A percentile compares a stretch with the other conserved stretches of the same genome.
Evolutionary conservation across 2,888 invertebrate species (phyloP).

Genomic region (Phaonia tiefii): DNA sequence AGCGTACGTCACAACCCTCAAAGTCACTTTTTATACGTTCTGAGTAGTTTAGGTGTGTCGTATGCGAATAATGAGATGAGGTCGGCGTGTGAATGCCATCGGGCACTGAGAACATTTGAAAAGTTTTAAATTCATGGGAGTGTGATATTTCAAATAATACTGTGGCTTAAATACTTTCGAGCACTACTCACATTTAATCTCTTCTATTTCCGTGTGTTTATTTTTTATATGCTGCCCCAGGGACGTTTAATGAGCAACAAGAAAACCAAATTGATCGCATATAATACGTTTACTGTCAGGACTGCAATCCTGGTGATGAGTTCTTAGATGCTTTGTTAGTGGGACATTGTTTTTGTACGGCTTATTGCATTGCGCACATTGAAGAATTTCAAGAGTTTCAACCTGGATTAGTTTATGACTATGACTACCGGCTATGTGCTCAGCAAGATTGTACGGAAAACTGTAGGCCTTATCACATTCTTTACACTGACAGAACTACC

Average conservation of each 20-base stretch:
- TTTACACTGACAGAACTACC: conserved; percentile 53
- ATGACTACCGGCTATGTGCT: conserved; percentile 57
- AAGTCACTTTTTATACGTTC: conserved; percentile 65
- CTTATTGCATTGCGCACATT: conserved; percentile 57
- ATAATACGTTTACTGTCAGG: conserved; percentile 36
- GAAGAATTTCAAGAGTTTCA: conserved; percentile 33
- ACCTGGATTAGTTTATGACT: no score
- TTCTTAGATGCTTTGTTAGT: conserved; percentile 54
- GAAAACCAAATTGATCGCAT: conserved; percentile 65
- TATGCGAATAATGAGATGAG: conserved; percentile 62
- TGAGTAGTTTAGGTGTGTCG: conserved; percentile 59
- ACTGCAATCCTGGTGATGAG: conserved; percentile 34
- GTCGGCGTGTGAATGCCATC: conserved; percentile 62
- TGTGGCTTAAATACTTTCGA: conserved; percentile 61
- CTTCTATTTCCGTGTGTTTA: conserved; percentile 49
- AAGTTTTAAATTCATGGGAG: conserved; percentile 57
- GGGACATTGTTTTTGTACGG: conserved; percentile 56
- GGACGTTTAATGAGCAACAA: conserved; percentile 51
- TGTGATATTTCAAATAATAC: conserved; percentile 65
- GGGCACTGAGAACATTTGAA: conserved; percentile 64
- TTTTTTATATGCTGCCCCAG: conserved; percentile 61
- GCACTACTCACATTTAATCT: conserved; percentile 62
- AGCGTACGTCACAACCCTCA: conserved; percentile 65
- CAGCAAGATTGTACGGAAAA: conserved; percentile 49
- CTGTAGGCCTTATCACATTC: conserved; percentile 60